Evolutionary conservation across 2,797 vertebrate genomes (phyloP).

Genomic region (Tinamus major): DNA sequence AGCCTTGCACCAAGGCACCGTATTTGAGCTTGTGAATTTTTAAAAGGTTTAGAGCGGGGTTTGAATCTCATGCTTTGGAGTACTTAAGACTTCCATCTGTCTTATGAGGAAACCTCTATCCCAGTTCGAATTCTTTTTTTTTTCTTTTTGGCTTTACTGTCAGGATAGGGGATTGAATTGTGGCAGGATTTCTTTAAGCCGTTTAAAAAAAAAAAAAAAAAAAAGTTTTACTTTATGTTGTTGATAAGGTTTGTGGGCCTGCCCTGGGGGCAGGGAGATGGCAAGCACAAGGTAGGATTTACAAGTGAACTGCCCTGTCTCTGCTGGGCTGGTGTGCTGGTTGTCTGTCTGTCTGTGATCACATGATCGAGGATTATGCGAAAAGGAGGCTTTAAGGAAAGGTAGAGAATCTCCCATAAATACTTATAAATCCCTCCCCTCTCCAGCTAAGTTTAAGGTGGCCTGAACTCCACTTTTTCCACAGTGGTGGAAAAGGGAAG

Average conservation of each 20-base stretch:
- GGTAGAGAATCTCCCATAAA: background rate
- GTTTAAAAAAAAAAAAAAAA: no score
- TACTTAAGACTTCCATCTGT: background rate
- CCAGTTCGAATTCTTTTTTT: background rate
- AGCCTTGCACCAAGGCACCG: background rate
- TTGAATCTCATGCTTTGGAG: background rate
- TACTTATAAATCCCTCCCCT: background rate
- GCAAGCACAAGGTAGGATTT: no score
- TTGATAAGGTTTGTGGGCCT: no score
- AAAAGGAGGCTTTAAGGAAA: background rate
- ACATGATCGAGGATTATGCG: no score
- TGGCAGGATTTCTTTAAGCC: background rate
- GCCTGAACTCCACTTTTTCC: background rate
- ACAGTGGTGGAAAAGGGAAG: background rate
- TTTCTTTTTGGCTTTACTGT: background rate
- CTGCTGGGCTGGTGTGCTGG: no score
- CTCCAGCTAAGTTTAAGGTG: background rate
- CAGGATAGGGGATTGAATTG: background rate
- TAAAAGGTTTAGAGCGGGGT: background rate
- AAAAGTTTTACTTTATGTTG: no score
- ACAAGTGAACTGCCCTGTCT: no score
- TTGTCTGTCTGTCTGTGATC: no score
- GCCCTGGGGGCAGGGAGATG: no score
- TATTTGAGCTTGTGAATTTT: background rate
- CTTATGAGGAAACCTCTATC: background rate